These are phyloP conservation scores for Gymnoscelis rufifasciata DNA, from an alignment of 2,888 invertebrate species.

Conservation along the genomic window DNA sequence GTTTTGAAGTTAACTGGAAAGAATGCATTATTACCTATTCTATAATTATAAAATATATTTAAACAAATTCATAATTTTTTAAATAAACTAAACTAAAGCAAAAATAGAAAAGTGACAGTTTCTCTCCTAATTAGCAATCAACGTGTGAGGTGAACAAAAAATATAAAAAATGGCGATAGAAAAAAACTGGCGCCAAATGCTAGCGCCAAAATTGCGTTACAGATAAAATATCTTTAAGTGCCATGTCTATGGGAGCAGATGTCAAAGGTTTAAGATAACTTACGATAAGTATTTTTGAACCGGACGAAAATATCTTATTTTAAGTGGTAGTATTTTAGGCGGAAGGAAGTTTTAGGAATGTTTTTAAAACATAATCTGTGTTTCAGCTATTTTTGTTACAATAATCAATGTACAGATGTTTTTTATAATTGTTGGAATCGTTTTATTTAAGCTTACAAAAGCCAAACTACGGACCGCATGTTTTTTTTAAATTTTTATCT, in stretches of 20 bases:
- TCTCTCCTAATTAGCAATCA: constrained; percentile 43
- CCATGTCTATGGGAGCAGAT: constrained; percentile 51
- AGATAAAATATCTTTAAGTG: constrained; percentile 52
- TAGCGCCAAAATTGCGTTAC: constrained; percentile 48
- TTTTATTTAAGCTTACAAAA: too few species aligned
- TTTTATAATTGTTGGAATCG: too few species aligned
- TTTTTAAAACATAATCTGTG: too few species aligned
- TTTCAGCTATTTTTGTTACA: too few species aligned
- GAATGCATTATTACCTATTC: too few species aligned
- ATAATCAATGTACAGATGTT: too few species aligned
- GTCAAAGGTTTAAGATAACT: constrained; percentile 24
- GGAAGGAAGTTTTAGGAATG: constrained; percentile 24
- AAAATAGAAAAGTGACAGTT: constrained; percentile 7
- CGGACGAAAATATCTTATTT: constrained; percentile 5
- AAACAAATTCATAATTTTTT: not conserved
- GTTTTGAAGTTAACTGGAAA: too few species aligned
- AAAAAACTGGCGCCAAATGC: constrained; percentile 57
- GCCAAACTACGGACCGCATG: too few species aligned
- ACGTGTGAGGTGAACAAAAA: constrained; percentile 51
- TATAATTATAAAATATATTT: too few species aligned
- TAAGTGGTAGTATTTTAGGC: constrained; percentile 21
- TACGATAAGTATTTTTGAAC: not conserved
- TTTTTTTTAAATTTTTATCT: too few species aligned
- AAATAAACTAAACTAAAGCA: not conserved
- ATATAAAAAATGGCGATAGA: constrained; percentile 21